Evolutionary conservation across 2,113 vertebrate genomes (phyloP), one percentile per base, ranked within the genome.

Genomic region (Gobiocypris rarus): DNA sequence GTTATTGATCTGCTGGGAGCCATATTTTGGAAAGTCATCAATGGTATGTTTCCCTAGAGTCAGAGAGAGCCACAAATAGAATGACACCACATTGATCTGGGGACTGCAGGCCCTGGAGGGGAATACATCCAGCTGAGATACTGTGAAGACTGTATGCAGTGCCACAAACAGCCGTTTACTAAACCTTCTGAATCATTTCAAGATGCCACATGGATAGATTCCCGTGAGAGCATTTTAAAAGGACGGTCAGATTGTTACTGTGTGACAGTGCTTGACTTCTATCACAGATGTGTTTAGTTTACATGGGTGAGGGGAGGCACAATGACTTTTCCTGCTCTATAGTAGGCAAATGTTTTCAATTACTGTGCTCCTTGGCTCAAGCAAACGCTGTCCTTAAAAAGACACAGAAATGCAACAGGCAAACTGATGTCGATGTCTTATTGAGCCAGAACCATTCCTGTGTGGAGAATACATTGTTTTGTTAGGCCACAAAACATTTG

Each of bases 1-100:
- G 58, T 38, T 59, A 85, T 86, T 70, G 83, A 87, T 82, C 74
- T 69, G 6, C 15, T 65, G 11, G 24, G 17, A 67, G 48, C 45
- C 19, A 80, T 59, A 34, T 56, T 85, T 81, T 79, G 73, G 48
- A 67, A 58, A 28, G 31, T 45, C 69, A 59, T 80, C 79, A 75
- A 24, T 59, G 45, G 17, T 78, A 43, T 22, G 74, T 77, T 54
- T 22, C 43, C 54, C 65, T 50, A 69, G 45, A 83, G 85, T 52
- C 26, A 11, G 34, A 52, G 24, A 85, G 76, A 85, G 56, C 63
- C 81, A 85, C 81, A 86, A 85, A 89, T 77, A 88, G 83, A 87
- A 83, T 10, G 26, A 63, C 59, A 86, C 63, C 28, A 22, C 54
- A 75, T 79, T 34, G 43, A 85, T 82, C 43, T 41, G 58, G 58